phyloP scores from a whole-genome alignment of 2,888 invertebrate species.

The Scelioninae gen. 1 region DNA sequence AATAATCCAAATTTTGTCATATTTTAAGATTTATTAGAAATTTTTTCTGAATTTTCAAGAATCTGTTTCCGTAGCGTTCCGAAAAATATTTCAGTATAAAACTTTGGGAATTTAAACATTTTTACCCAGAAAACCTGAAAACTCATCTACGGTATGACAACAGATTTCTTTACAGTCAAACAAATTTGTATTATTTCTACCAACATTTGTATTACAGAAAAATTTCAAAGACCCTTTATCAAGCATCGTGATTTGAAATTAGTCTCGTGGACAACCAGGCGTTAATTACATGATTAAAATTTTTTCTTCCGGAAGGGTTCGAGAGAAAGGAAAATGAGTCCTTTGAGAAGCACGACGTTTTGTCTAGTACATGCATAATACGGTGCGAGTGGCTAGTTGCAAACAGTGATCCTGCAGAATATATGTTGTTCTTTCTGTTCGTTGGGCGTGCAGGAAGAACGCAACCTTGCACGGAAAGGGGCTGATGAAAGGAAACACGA shows the following conservation, averaged over 20 bases:
- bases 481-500: conserved; percentile 52
- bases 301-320: conserved; percentile 9
- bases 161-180: neutral
- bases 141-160: too few relatives aligned
- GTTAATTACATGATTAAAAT: conserved; percentile 42
- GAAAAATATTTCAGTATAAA: too few relatives aligned
- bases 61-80: too few relatives aligned
- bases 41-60: too few relatives aligned
- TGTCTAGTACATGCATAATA: conserved; percentile 35
- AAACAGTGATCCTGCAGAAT: conserved; percentile 52
- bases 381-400: conserved; percentile 17
- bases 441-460: conserved; percentile 57
- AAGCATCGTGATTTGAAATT: neutral
- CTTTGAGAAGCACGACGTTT: conserved; percentile 24
- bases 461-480: conserved; percentile 49
- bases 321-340: conserved; percentile 26
- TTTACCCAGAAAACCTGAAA: too few relatives aligned
- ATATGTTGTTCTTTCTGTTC: conserved; percentile 42
- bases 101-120: too few relatives aligned
- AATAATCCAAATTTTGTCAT: too few relatives aligned
- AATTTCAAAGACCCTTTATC: too few relatives aligned
- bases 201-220: too few relatives aligned
- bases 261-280: neutral
- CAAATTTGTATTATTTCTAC: neutral
- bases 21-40: too few relatives aligned